These are phyloP conservation scores for Argyra leucocephala DNA, from an alignment of 2,888 invertebrate species.

Conservation along the genomic window DNA sequence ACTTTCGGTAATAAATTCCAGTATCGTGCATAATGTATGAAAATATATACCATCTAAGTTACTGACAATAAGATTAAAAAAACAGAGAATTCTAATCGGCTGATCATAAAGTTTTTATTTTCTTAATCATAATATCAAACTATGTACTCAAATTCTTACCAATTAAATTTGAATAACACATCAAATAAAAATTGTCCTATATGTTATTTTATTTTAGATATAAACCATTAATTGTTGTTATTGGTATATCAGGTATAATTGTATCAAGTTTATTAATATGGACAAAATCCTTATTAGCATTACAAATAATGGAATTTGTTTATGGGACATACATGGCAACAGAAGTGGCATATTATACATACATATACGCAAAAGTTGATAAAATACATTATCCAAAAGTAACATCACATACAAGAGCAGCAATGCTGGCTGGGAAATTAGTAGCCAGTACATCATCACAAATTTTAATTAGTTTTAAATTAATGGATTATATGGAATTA, in stretches of 20 bases:
- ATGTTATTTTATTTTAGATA: conserved; percentile 51
- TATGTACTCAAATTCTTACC: no score
- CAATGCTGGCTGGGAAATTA: conserved; percentile 60
- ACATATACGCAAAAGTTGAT: conserved; percentile 83
- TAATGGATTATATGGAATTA: conserved; percentile 55
- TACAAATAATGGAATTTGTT: conserved; percentile 61
- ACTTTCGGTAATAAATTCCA: no score
- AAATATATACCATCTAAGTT: no score
- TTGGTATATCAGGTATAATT: conserved; percentile 59
- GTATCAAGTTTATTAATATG: conserved; percentile 71
- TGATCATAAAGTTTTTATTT: no score
- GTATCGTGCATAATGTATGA: no score
- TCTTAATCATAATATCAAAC: no score
- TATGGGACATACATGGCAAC: conserved; percentile 81
- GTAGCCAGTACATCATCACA: conserved; percentile 57
- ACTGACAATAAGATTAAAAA: no score
- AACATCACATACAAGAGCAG: conserved; percentile 63
- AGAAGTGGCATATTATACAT: conserved; percentile 88
- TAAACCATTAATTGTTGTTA: conserved; percentile 75
- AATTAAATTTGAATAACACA: no score
- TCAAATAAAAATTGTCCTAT: no score
- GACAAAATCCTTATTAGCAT: conserved; percentile 59
- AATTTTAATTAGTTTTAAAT: conserved; percentile 50
- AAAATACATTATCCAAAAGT: conserved; percentile 60
- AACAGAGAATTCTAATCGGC: no score